A percentile compares a stretch with the other conserved stretches of the same genome.
Evolutionary conservation across 2,113 vertebrate genomes (phyloP).

Genomic region (Antennarius striatus): DNA sequence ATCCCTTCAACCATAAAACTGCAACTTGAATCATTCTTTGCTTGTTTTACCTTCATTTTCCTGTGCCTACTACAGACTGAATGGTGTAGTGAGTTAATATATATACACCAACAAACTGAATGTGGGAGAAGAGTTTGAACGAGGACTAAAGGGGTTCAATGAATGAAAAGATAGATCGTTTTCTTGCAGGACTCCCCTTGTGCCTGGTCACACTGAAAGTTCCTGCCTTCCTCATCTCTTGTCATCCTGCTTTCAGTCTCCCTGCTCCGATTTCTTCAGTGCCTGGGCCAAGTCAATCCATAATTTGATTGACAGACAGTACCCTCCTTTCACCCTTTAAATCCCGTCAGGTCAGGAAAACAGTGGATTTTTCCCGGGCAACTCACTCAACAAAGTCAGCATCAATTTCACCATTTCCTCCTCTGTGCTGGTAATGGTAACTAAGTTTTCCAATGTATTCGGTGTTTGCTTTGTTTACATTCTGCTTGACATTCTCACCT

Average conservation of each 20-base stretch:
- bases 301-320: conserved; percentile 33
- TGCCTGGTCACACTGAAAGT: conserved; percentile 20
- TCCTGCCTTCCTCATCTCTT: conserved; percentile 1
- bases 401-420: neutral
- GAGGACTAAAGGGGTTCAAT: neutral
- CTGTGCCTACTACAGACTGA: conserved; percentile 55
- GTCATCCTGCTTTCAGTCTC: neutral
- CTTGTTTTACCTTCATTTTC: conserved; percentile 49
- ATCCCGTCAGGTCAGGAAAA: conserved; percentile 25
- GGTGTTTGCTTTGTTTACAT: conserved; percentile 54
- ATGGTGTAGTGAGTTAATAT: neutral
- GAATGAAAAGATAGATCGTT: conserved; percentile 12
- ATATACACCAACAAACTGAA: neutral
- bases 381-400: neutral
- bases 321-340: conserved; percentile 23
- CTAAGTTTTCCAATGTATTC: conserved; percentile 37
- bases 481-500: conserved; percentile 4
- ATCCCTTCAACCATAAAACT: conserved; percentile 18
- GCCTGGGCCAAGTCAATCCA: conserved; percentile 44
- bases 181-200: conserved; percentile 21
- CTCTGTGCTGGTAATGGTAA: conserved; percentile 9
- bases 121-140: conserved; percentile 1
- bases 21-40: conserved; percentile 23
- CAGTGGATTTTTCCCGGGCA: conserved; percentile 15
- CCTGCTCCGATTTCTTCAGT: conserved; percentile 46